Conservation (phyloP, 2,888 invertebrate species). For the Alloplasta piceator region DNA sequence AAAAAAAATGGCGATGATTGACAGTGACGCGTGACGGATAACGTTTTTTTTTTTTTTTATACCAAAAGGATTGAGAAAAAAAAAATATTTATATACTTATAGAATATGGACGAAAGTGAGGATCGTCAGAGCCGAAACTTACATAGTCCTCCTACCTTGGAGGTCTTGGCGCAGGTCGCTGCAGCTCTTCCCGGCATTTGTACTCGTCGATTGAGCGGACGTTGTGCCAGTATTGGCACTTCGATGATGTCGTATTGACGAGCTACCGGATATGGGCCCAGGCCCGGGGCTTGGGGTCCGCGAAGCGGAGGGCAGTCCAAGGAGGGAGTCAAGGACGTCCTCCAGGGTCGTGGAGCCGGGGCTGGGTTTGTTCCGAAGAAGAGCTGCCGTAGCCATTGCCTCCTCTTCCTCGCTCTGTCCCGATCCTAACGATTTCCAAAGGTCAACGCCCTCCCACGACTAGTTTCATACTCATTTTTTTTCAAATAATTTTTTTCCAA, state of each 20-base stretch:
- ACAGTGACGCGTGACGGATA: not conserved
- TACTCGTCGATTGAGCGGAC: slow-evolving; percentile 72
- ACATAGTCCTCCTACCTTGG: slow-evolving; percentile 91
- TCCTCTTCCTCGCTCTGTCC: slow-evolving; percentile 81
- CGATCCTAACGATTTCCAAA: slow-evolving; percentile 77
- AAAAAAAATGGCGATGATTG: not conserved
- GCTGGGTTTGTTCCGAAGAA: slow-evolving; percentile 82
- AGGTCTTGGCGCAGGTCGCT: slow-evolving; percentile 83
- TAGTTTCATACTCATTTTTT: slow-evolving; percentile 39
- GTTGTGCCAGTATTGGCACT: slow-evolving; percentile 67
- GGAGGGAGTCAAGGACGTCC: slow-evolving; percentile 96
- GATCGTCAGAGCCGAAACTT: slow-evolving; percentile 87
- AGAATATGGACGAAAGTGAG: slow-evolving; percentile 69
- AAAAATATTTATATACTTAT: slow-evolving; percentile 1
- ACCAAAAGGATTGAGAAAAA: not conserved
- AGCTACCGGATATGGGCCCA: slow-evolving; percentile 77
- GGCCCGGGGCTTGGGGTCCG: slow-evolving; percentile 90
- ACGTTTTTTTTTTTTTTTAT: not conserved
- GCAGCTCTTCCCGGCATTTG: slow-evolving; percentile 81
- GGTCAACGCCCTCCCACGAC: slow-evolving; percentile 64
- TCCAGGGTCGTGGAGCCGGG: slow-evolving; percentile 95
- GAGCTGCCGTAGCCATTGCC: slow-evolving; percentile 81
- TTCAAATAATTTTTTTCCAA: not conserved
- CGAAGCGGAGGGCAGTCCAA: slow-evolving; percentile 92
- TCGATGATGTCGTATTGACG: slow-evolving; percentile 77